Evolutionary conservation across 2,888 invertebrate genomes (phyloP).

Genomic region (Zhengitettix transpicula): DNA sequence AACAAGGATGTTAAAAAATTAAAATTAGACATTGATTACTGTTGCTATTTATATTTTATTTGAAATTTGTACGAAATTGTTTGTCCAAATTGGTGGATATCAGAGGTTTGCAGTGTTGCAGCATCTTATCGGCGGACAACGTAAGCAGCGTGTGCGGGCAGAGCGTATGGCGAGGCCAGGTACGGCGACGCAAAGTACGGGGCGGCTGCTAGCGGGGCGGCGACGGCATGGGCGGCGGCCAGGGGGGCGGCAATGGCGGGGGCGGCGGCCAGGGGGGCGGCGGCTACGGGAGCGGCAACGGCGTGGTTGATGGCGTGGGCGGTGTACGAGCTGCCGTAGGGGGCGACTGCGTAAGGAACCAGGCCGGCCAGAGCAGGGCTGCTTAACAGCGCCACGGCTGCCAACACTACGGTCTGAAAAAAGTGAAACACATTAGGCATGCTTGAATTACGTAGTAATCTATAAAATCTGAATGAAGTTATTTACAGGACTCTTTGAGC

Average conservation of each 20-base stretch:
- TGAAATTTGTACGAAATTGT: too few species aligned
- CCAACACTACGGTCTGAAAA: neutral
- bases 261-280: neutral
- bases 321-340: conserved; percentile 59
- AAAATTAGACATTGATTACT: too few species aligned
- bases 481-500: too few species aligned
- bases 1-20: too few species aligned
- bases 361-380: neutral
- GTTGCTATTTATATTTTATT: too few species aligned
- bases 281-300: conserved; percentile 29
- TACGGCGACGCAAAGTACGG: neutral
- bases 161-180: too few species aligned
- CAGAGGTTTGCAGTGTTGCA: neutral
- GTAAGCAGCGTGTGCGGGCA: conserved; percentile 15
- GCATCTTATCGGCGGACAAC: conserved; percentile 5
- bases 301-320: conserved; percentile 50
- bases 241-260: conserved; percentile 35
- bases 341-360: conserved; percentile 34
- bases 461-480: too few species aligned
- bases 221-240: neutral
- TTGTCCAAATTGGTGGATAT: too few species aligned
- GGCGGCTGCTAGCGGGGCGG: neutral
- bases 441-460: too few species aligned
- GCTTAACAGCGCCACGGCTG: neutral
- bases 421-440: too few species aligned